Conservation (phyloP, 2,113 vertebrate species). For the Gasterosteus aculeatus region DNA sequence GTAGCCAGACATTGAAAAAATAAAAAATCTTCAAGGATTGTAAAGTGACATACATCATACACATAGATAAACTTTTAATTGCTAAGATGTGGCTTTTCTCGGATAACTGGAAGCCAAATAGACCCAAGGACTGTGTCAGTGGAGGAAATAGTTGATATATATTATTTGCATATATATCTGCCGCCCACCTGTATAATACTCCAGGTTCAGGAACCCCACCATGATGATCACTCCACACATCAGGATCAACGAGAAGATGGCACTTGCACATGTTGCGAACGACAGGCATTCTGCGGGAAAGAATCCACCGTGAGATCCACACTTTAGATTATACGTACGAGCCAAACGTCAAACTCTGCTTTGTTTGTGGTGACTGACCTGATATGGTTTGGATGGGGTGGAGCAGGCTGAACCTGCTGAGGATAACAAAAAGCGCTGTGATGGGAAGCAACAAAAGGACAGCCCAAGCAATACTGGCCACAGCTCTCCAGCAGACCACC, state of each 20-base stretch:
- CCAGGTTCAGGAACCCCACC: conserved; percentile 88
- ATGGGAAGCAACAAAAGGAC: conserved; percentile 87
- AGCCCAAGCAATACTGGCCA: conserved; percentile 87
- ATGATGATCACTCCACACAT: conserved; percentile 84
- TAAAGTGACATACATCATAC: not conserved
- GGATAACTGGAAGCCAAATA: not conserved
- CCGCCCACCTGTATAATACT: conserved; percentile 90
- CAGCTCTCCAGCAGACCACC: conserved; percentile 93
- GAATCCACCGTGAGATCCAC: not conserved
- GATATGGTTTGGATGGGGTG: conserved; percentile 88
- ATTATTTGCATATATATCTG: not conserved
- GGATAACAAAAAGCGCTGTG: conserved; percentile 83
- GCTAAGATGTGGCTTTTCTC: not conserved
- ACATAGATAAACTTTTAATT: not conserved
- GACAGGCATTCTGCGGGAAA: conserved; percentile 83
- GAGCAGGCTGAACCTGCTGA: conserved; percentile 85
- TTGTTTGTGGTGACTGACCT: conserved; percentile 73
- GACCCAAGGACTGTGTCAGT: not conserved
- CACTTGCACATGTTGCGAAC: conserved; percentile 82
- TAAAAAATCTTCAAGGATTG: not conserved
- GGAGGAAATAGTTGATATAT: not conserved
- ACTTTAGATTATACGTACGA: not conserved
- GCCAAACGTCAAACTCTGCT: not conserved
- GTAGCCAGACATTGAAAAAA: too few relatives aligned
- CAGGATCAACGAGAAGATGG: conserved; percentile 86